phyloP scores from a whole-genome alignment of 2,113 vertebrate species.

The Neolamprologus sp. region DNA sequence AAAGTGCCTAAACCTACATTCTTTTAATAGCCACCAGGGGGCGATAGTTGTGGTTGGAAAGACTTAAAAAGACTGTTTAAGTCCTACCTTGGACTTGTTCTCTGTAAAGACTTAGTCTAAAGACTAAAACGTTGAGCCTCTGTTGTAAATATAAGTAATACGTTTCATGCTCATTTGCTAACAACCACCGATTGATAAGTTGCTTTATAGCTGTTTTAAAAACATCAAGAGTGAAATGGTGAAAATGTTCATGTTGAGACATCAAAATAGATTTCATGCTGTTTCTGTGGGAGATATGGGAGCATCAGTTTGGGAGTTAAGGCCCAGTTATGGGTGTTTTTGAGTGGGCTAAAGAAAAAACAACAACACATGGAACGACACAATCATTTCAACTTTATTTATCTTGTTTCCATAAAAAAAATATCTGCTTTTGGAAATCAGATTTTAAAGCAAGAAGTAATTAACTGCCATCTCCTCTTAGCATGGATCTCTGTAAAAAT shows the following conservation, averaged over 20 bases:
- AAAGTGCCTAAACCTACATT: not conserved
- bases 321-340: not conserved
- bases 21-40: not conserved
- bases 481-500: not conserved
- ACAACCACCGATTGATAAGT: not conserved
- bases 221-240: not conserved
- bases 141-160: not conserved
- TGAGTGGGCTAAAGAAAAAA: not conserved
- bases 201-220: accelerated
- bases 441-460: not conserved
- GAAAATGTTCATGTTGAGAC: not conserved
- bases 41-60: not conserved
- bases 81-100: not conserved
- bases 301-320: not conserved
- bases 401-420: not conserved
- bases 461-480: accelerated
- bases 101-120: not conserved
- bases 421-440: not conserved
- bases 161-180: not conserved
- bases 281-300: not conserved
- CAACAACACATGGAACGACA: accelerated
- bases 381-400: not conserved
- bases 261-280: not conserved
- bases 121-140: not conserved
- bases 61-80: not conserved